A percentile compares a stretch with the other conserved stretches of the same genome.
Conservation (phyloP, 2,888 invertebrate genomes). For the Sinodicranocentrus sp. region DNA sequence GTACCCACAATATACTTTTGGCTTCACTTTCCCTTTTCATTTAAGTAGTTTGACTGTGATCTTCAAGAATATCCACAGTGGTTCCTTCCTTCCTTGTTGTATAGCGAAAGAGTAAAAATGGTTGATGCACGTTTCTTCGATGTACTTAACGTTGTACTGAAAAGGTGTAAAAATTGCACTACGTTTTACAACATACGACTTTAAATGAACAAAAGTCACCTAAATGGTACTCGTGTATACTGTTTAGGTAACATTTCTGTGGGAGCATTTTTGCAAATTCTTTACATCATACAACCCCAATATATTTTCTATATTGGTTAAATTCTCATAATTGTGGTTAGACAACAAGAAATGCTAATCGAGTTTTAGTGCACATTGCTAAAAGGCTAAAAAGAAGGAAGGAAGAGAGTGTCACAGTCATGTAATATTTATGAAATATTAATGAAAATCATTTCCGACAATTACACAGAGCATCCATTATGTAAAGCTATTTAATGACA, state of each 20-base stretch:
- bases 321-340: too few species aligned
- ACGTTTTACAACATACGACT: neutral
- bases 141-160: neutral
- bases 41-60: conserved; percentile 22
- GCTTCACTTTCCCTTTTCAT: conserved; percentile 60
- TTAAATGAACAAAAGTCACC: neutral
- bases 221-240: neutral
- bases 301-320: too few species aligned
- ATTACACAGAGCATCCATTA: too few species aligned
- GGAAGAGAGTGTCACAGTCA: too few species aligned
- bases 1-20: too few species aligned
- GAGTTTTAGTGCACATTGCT: too few species aligned
- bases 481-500: too few species aligned
- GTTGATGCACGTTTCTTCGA: neutral
- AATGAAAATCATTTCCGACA: too few species aligned
- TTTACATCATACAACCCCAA: too few species aligned
- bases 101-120: neutral
- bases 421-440: too few species aligned
- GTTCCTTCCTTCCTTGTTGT: conserved; percentile 36
- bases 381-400: too few species aligned
- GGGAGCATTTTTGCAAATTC: neutral
- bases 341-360: too few species aligned
- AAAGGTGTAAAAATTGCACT: neutral
- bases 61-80: conserved; percentile 19
- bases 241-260: neutral